Conservation (phyloP, 2,797 vertebrate genomes). For the Pantherophis alleghaniensis region DNA sequence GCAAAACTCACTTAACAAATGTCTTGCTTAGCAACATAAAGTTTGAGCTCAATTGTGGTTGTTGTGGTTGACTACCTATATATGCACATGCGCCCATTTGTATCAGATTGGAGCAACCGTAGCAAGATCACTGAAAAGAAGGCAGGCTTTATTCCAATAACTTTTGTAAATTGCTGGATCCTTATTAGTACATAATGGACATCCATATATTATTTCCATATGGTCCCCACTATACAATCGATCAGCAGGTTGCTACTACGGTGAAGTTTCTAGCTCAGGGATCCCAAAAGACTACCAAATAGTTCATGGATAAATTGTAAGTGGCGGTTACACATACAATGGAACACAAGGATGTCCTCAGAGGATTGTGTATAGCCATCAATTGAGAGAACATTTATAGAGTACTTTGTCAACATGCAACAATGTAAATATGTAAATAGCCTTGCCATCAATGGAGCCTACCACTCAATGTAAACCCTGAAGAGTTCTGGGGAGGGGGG, state of each 20-base stretch:
- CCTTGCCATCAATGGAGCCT: neutral
- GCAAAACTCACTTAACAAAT: neutral
- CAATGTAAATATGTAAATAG: neutral
- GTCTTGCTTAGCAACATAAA: neutral
- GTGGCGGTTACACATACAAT: neutral
- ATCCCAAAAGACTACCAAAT: neutral
- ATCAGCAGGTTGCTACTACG: neutral
- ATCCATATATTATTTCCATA: neutral
- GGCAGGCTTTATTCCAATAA: neutral
- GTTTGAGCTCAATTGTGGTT: neutral
- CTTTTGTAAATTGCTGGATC: neutral
- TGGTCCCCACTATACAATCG: neutral
- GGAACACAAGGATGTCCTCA: neutral
- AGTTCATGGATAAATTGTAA: neutral
- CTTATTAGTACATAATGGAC: neutral
- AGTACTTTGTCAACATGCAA: neutral
- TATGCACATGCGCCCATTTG: neutral
- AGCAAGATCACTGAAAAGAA: neutral
- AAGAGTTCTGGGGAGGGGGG: fast-evolving
- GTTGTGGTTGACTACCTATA: neutral
- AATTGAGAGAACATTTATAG: neutral
- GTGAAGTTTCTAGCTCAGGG: neutral
- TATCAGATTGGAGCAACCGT: neutral
- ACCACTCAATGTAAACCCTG: neutral
- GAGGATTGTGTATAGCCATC: neutral